These are phyloP conservation scores for Macropus fuliginosus DNA, from an alignment of 2,797 vertebrate genomes.

Conservation along the genomic window DNA sequence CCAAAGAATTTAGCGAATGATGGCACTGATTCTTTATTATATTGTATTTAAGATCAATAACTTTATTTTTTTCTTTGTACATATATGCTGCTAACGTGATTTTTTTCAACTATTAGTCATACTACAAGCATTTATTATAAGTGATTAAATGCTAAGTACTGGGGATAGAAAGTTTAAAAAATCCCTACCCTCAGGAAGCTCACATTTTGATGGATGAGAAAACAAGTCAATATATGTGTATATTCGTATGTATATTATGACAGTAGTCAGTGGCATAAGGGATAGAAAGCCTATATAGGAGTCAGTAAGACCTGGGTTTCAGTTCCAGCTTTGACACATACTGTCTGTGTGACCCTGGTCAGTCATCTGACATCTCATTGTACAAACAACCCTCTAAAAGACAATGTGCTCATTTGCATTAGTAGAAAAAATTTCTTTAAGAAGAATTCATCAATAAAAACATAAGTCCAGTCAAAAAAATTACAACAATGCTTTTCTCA, in stretches of 20 bases:
- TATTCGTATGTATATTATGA: not conserved
- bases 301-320: not conserved
- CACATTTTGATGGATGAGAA: not conserved
- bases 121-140: not conserved
- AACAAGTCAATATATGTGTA: not conserved
- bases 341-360: not conserved
- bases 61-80: not conserved
- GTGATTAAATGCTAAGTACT: not conserved
- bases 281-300: not conserved
- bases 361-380: not conserved
- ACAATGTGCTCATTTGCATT: not conserved
- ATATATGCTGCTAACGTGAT: not conserved
- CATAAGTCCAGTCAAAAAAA: not conserved
- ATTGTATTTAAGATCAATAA: not conserved
- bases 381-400: not conserved
- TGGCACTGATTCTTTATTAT: not conserved
- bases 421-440: not conserved
- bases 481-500: not conserved
- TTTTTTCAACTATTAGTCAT: not conserved
- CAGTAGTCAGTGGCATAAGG: not conserved
- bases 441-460: not conserved
- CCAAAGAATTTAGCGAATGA: not conserved
- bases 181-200: not conserved
- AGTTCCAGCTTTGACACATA: not conserved
- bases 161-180: not conserved